These are phyloP conservation scores for Magallana ariakensis DNA, from an alignment of 1,140 invertebrate species.

Conservation along the genomic window DNA sequence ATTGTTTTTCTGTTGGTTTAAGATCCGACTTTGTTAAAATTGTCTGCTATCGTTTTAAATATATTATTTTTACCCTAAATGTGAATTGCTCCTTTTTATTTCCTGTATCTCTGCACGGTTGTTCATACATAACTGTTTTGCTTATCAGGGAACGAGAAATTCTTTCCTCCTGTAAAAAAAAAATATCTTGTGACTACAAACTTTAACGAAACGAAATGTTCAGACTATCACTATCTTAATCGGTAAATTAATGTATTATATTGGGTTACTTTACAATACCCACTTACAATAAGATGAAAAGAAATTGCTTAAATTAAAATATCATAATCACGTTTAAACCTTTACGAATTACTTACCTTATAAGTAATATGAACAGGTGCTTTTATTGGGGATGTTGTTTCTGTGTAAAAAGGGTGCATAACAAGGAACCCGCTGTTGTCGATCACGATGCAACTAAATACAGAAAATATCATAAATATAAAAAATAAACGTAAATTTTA, in stretches of 20 bases:
- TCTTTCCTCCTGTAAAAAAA: conserved; percentile 24
- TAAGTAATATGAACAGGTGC: neutral
- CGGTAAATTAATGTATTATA: too few relatives aligned
- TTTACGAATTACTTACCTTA: neutral
- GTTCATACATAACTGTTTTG: conserved; percentile 8
- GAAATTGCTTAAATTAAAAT: too few relatives aligned
- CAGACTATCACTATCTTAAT: too few relatives aligned
- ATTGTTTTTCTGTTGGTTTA: too few relatives aligned
- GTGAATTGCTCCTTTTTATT: conserved; percentile 52
- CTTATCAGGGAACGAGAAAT: conserved; percentile 42
- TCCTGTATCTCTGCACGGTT: conserved; percentile 43
- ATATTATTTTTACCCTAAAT: conserved; percentile 41
- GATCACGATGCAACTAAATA: conserved; percentile 36
- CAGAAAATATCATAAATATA: too few relatives aligned
- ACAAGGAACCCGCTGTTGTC: conserved; percentile 43
- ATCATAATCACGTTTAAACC: too few relatives aligned
- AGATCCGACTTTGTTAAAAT: too few relatives aligned
- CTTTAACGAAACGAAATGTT: too few relatives aligned
- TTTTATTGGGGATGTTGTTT: neutral
- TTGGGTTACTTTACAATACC: too few relatives aligned
- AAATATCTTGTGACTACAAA: too few relatives aligned
- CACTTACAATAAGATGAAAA: too few relatives aligned
- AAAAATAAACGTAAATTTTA: neutral
- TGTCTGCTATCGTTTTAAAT: too few relatives aligned
- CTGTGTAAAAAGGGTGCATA: conserved; percentile 32